Evolutionary conservation across 2,888 invertebrate genomes (phyloP).

Genomic region (Odiellus spinosus): DNA sequence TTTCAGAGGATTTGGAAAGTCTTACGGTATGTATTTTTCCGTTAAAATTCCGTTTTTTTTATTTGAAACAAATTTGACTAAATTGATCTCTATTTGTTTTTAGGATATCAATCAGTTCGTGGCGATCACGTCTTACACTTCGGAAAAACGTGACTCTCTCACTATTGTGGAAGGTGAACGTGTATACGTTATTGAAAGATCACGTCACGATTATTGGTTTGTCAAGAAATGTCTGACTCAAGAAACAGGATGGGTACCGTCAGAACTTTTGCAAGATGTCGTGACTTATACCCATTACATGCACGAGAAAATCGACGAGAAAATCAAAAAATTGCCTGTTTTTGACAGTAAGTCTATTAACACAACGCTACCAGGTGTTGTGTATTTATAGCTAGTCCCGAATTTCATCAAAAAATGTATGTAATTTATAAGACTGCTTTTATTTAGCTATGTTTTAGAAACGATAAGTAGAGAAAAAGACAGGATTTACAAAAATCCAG

Average conservation of each 20-base stretch:
- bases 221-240: slow-evolving; percentile 74
- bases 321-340: slow-evolving; percentile 75
- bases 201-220: slow-evolving; percentile 83
- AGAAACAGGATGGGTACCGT: slow-evolving; percentile 87
- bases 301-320: slow-evolving; percentile 73
- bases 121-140: slow-evolving; percentile 67
- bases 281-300: slow-evolving; percentile 62
- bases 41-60: no score
- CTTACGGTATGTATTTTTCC: no score
- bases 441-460: no score
- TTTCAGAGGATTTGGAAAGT: no score
- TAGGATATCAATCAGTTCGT: slow-evolving; percentile 48
- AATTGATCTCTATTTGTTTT: slow-evolving; percentile 25
- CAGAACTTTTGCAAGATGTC: slow-evolving; percentile 69
- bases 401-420: no score
- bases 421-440: no score
- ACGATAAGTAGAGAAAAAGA: no score
- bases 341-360: slow-evolving; percentile 66
- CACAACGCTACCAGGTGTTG: no score
- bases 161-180: slow-evolving; percentile 79
- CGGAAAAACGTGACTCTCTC: slow-evolving; percentile 68
- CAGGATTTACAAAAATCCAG: no score
- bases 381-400: no score
- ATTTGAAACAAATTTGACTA: no score
- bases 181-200: slow-evolving; percentile 64